Conservation (phyloP, 2,888 invertebrate genomes). For the Aporophyla lueneburgensis region DNA sequence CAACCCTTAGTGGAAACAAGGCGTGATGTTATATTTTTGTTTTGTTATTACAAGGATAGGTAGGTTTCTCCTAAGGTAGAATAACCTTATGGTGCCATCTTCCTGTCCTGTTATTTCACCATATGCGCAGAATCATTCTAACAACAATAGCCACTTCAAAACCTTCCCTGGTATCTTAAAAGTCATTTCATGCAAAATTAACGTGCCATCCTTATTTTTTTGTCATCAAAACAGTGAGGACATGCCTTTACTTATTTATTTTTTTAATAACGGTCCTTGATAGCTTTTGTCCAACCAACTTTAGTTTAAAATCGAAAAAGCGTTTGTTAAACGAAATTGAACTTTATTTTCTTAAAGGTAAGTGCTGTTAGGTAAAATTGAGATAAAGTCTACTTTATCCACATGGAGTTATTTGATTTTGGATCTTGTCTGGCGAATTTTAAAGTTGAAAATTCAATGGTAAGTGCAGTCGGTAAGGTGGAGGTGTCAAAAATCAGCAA, state of each 20-base stretch:
- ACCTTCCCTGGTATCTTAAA: constrained; percentile 50
- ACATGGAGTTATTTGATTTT: background rate
- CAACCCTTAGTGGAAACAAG: no score
- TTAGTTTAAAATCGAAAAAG: constrained; percentile 23
- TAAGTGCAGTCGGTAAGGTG: constrained; percentile 27
- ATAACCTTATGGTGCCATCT: background rate
- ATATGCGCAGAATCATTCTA: constrained; percentile 46
- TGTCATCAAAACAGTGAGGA: constrained; percentile 76
- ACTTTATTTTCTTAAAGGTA: background rate
- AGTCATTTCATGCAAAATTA: constrained; percentile 89
- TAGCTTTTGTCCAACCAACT: constrained; percentile 62
- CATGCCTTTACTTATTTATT: constrained; percentile 74
- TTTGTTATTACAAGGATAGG: no score
- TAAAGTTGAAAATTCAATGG: constrained; percentile 31
- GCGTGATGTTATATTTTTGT: no score
- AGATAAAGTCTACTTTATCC: background rate
- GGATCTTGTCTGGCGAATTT: accelerated
- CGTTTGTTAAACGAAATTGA: constrained; percentile 23
- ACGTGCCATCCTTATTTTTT: constrained; percentile 79
- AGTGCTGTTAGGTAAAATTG: background rate
- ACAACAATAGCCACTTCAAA: constrained; percentile 60
- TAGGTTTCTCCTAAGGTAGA: no score
- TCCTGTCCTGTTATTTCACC: constrained; percentile 7
- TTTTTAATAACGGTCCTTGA: constrained; percentile 78
- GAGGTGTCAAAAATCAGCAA: constrained; percentile 73